Evolutionary conservation across 2,797 vertebrate species (phyloP).

Genomic region (Mormyrus hasselquistii): DNA sequence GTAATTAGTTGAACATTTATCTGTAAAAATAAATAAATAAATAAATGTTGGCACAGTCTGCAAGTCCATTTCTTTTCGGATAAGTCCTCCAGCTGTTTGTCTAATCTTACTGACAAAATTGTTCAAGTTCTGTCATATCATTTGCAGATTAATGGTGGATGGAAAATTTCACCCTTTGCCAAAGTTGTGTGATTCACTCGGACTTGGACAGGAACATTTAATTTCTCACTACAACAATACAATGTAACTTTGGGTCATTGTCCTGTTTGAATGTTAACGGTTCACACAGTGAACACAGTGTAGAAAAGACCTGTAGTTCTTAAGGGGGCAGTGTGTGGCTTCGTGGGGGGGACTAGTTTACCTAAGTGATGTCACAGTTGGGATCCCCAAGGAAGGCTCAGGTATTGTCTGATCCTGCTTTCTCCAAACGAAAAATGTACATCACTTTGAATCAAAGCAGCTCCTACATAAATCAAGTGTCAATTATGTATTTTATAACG

Average conservation of each 20-base stretch:
- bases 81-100: background rate
- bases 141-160: background rate
- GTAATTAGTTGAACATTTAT: constrained; percentile 13
- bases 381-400: background rate
- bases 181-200: background rate
- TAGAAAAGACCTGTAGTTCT: background rate
- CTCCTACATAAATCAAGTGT: background rate
- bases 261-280: background rate
- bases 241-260: background rate
- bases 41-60: background rate
- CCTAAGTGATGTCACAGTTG: background rate
- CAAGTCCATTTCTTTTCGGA: background rate
- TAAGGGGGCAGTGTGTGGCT: background rate
- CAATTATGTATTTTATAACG: background rate
- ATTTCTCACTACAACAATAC: background rate
- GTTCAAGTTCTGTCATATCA: background rate
- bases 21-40: background rate
- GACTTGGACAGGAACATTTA: background rate
- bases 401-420: background rate
- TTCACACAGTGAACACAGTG: background rate
- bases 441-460: background rate
- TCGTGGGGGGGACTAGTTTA: background rate
- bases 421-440: background rate
- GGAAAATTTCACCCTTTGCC: background rate
- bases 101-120: constrained; percentile 7